phyloP scores from a whole-genome alignment of 2,797 vertebrate genomes.

The Glyptemys insculpta region DNA sequence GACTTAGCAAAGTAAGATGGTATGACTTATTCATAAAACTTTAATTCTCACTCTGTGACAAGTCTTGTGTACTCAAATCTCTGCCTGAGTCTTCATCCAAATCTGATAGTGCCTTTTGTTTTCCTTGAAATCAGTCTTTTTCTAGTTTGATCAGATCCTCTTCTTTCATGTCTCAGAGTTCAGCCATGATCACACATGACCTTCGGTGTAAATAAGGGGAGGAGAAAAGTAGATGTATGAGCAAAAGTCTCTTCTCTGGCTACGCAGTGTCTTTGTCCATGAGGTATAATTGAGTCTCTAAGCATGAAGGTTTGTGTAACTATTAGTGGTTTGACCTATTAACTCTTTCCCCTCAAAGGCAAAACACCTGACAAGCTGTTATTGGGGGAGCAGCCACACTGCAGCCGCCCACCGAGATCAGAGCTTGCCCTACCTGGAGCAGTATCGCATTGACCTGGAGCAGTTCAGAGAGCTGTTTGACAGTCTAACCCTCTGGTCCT shows the following conservation, averaged over 20 bases:
- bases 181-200: neutral
- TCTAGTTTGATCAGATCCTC: neutral
- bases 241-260: neutral
- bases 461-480: slow-evolving; percentile 92
- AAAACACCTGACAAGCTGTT: slow-evolving; percentile 94
- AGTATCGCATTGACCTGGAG: slow-evolving; percentile 88
- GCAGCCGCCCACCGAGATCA: slow-evolving; percentile 87
- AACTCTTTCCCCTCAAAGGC: slow-evolving; percentile 81
- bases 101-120: neutral
- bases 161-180: neutral
- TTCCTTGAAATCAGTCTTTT: neutral
- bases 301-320: neutral
- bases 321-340: neutral
- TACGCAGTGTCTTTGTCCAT: accelerated
- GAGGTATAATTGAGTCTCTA: neutral
- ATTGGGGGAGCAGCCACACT: slow-evolving; percentile 89
- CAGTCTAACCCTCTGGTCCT: slow-evolving; percentile 90
- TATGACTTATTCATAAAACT: neutral
- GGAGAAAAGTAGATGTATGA: neutral
- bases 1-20: neutral
- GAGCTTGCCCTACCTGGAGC: slow-evolving; percentile 91
- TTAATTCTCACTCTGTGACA: neutral
- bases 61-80: neutral
- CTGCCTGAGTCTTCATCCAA: neutral
- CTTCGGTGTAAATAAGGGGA: neutral